Conservation (phyloP, 2,888 invertebrate species). For the Drosophila yooni region DNA sequence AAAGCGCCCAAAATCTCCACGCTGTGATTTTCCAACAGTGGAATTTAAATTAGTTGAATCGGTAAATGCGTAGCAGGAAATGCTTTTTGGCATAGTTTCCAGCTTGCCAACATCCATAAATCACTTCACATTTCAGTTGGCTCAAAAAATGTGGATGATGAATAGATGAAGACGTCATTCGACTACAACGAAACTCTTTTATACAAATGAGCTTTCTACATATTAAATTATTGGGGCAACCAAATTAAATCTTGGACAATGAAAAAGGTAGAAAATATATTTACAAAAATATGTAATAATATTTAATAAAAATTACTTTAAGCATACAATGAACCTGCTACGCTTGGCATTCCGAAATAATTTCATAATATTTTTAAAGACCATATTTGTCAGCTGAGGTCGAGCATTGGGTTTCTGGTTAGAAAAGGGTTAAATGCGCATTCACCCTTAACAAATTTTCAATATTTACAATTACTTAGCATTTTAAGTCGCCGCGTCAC, state of each 20-base stretch:
- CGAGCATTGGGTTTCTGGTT: background rate
- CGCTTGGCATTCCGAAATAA: background rate
- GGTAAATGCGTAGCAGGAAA: slow-evolving; percentile 70
- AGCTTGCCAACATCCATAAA: slow-evolving; percentile 49
- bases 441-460: slow-evolving; percentile 63
- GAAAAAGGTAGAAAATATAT: background rate
- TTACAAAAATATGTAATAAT: background rate
- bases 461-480: slow-evolving; percentile 80
- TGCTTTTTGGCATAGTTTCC: slow-evolving; percentile 71
- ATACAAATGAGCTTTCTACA: slow-evolving; percentile 12
- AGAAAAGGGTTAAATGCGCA: slow-evolving; percentile 58
- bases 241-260: background rate
- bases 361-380: slow-evolving; percentile 1
- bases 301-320: background rate
- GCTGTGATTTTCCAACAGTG: slow-evolving; percentile 50
- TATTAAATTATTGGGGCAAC: background rate
- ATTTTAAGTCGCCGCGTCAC: slow-evolving; percentile 76
- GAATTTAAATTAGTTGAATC: slow-evolving; percentile 76
- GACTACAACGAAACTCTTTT: slow-evolving; percentile 9
- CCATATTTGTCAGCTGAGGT: background rate
- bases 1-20: slow-evolving; percentile 42
- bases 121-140: slow-evolving; percentile 43
- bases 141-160: slow-evolving; percentile 26
- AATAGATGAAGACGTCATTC: slow-evolving; percentile 23
- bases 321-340: background rate